phyloP scores from a whole-genome alignment of 1,140 invertebrate species.

The Papilio helenus region DNA sequence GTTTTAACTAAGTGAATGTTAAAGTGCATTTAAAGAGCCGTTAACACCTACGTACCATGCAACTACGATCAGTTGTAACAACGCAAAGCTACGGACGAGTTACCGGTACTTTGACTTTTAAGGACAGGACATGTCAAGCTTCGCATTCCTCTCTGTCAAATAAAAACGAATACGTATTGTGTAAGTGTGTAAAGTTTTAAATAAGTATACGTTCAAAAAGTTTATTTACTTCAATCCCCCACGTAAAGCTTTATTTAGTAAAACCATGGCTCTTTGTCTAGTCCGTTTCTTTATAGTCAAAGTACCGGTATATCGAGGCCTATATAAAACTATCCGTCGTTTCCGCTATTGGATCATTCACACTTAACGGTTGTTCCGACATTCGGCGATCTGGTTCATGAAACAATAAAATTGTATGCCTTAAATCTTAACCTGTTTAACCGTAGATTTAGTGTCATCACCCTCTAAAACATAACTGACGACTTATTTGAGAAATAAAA shows the following conservation, averaged over 20 bases:
- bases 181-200: background rate
- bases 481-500: background rate
- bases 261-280: background rate
- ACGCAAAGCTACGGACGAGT: background rate
- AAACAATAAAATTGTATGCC: constrained; percentile 69
- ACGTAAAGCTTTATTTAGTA: background rate
- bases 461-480: constrained; percentile 43
- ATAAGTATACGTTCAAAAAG: background rate
- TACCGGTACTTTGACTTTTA: constrained; percentile 12
- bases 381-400: constrained; percentile 68
- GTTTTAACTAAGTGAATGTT: background rate
- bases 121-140: background rate
- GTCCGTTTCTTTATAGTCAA: background rate
- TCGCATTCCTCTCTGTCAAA: background rate
- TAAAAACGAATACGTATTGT: background rate
- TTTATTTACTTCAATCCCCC: background rate
- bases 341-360: constrained; percentile 70
- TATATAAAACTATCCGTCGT: constrained; percentile 53
- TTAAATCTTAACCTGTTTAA: constrained; percentile 51
- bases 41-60: background rate
- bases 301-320: constrained; percentile 41
- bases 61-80: background rate
- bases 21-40: constrained; percentile 14
- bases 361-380: constrained; percentile 70
- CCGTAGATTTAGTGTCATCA: constrained; percentile 59